These are phyloP conservation scores for Canis aureus DNA, from an alignment of 2,113 vertebrate genomes.

Conservation along the genomic window DNA sequence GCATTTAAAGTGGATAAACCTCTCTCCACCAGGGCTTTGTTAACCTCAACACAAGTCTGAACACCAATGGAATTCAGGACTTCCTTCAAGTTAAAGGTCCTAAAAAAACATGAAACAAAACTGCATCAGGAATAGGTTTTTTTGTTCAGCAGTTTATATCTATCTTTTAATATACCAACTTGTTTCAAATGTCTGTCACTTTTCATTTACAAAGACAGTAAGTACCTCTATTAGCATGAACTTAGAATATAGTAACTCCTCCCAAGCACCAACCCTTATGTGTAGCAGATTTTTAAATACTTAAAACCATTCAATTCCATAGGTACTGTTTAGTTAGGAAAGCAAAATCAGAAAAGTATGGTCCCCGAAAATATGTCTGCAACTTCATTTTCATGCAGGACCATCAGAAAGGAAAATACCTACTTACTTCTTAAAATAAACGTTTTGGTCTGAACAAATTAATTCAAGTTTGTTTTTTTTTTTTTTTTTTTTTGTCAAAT, in stretches of 20 bases:
- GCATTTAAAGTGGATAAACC: conserved; percentile 87
- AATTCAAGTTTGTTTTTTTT: neutral
- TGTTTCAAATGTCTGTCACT: neutral
- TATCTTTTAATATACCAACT: neutral
- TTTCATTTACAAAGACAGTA: neutral
- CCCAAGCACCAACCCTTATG: neutral
- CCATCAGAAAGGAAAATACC: conserved; percentile 7
- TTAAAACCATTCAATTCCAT: neutral
- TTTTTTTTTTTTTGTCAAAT: neutral
- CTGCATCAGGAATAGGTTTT: neutral
- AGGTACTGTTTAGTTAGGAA: neutral
- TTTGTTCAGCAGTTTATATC: neutral
- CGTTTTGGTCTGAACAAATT: neutral
- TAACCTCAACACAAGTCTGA: conserved; percentile 93
- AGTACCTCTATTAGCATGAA: neutral
- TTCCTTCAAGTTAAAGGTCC: conserved; percentile 92
- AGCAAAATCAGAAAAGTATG: neutral
- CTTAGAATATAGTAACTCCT: conserved; percentile 25
- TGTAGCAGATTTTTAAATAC: neutral
- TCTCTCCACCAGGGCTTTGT: conserved; percentile 91
- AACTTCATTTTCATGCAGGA: neutral
- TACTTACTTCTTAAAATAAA: conserved; percentile 37
- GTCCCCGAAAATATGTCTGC: neutral
- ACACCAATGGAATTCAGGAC: conserved; percentile 90
- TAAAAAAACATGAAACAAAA: conserved; percentile 73